Conservation (phyloP, 1,140 invertebrate genomes). For the Drosophila erecta region DNA sequence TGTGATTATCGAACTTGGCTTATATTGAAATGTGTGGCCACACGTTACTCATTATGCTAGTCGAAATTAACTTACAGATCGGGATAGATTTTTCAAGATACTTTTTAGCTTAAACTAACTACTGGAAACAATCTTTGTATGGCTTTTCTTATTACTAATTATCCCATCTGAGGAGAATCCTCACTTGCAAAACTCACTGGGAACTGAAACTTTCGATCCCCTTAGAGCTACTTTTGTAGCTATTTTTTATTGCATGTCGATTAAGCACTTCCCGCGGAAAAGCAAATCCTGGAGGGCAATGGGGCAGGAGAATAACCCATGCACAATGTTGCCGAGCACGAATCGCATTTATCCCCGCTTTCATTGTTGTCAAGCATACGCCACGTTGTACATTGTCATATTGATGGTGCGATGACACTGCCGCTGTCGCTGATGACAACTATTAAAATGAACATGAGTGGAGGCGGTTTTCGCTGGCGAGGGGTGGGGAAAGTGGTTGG, state of each 20-base stretch:
- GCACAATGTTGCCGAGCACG: constrained; percentile 45
- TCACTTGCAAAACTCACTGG: not conserved
- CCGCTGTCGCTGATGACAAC: constrained; percentile 31
- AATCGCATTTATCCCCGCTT: constrained; percentile 25
- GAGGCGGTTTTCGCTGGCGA: not conserved
- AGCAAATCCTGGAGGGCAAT: not conserved
- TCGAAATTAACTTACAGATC: no score
- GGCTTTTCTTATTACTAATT: not conserved
- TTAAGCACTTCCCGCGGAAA: constrained; percentile 43
- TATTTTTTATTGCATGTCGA: constrained; percentile 60
- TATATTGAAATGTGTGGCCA: no score
- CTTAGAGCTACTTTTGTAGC: constrained; percentile 2
- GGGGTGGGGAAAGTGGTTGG: not conserved
- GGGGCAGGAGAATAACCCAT: constrained; percentile 11
- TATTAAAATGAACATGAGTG: constrained; percentile 28
- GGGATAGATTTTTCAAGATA: no score
- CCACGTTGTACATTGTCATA: constrained; percentile 56
- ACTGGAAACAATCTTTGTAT: not conserved
- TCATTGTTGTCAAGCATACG: constrained; percentile 48
- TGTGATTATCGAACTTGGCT: not conserved
- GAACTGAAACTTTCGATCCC: constrained; percentile 20
- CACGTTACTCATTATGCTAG: no score
- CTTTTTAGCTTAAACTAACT: no score
- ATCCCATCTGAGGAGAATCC: no score
- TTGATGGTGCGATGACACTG: constrained; percentile 32